Conservation (phyloP, 2,888 invertebrate species). For the Drosophila subquinaria region DNA sequence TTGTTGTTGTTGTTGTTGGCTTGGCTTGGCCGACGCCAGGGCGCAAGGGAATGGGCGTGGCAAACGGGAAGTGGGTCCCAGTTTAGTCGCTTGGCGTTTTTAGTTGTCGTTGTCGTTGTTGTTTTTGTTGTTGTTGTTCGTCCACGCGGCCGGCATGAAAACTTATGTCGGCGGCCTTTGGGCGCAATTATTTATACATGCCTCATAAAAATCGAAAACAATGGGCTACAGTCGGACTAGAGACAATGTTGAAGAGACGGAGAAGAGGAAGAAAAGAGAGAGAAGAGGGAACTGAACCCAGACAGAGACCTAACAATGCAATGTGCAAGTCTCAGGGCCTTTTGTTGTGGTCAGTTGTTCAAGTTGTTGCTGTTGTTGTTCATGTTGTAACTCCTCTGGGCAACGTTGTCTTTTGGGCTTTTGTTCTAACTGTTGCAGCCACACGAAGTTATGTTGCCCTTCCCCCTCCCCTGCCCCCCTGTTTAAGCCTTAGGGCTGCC, state of each 20-base stretch:
- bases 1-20: constrained; percentile 27
- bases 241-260: not conserved
- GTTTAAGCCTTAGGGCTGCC: not conserved
- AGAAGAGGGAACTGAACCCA: constrained; percentile 1
- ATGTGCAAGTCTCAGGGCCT: constrained; percentile 46
- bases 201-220: constrained; percentile 83
- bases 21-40: constrained; percentile 35
- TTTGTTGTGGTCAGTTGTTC: constrained; percentile 25
- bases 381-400: constrained; percentile 46
- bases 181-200: constrained; percentile 84
- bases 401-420: constrained; percentile 57
- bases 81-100: constrained; percentile 70
- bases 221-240: constrained; percentile 53
- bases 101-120: constrained; percentile 30
- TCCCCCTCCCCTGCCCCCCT: not conserved
- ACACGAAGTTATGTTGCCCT: constrained; percentile 19
- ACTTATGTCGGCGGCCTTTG: constrained; percentile 84
- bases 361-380: constrained; percentile 28
- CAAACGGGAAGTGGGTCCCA: constrained; percentile 45
- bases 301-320: constrained; percentile 62
- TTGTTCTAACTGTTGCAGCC: constrained; percentile 68
- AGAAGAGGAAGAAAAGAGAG: not conserved
- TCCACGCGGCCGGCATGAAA: constrained; percentile 80
- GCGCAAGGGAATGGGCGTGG: constrained; percentile 59
- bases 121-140: constrained; percentile 54